Base-by-base conservation (phyloP, 2,888 invertebrate species). In the Drosophila hamatofila region DNA sequence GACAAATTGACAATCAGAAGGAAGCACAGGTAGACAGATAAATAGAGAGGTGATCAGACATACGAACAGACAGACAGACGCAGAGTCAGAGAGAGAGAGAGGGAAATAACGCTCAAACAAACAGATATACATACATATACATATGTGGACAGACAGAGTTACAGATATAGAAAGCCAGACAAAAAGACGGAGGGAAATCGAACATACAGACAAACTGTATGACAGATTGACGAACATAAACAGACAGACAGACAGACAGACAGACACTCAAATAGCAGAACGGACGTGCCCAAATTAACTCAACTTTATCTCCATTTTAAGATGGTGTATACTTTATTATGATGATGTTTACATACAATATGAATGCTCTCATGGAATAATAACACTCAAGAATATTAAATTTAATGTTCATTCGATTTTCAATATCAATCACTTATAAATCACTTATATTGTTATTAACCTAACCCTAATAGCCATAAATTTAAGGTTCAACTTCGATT, bases 391-490 rank as follows among this genome's bases (percentile, higher is more conserved):
- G 9, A 27, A 5, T 25, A 48, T 27, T 25, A 16, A 4, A 7
- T 11, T 48, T 11, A 0, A 1, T n/a, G 6, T 12, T 1, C 0
- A 16, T 27, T 48, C 9, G 4, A 2, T 25, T 25, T 25, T 4
- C 27, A 18, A 48, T 27, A 27, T 12, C 48, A 49, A 49, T n/a
- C n/a, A n/a, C n/a, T n/a, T 49, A 48, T n/a, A 49, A 48, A 27
- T 27, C 48, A 27, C 5, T n/a, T n/a, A n/a, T 16, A 44, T 23
- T 23, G 23, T 21, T 33, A 49, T 49, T 3, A 30, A 14, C 0
- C 18, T 8, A 30, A 33, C 18, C 18, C 30, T 2, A 49, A 49
- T 49, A 8, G 30, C 49, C 49, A 49, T 33, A 49, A 49, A 49
- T 49, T 49, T 7, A 49, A 30, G 48, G n/a, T n/a, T n/a, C 27